Base-by-base conservation (phyloP, 2,113 vertebrate species). In the Malurus elegans region DNA sequence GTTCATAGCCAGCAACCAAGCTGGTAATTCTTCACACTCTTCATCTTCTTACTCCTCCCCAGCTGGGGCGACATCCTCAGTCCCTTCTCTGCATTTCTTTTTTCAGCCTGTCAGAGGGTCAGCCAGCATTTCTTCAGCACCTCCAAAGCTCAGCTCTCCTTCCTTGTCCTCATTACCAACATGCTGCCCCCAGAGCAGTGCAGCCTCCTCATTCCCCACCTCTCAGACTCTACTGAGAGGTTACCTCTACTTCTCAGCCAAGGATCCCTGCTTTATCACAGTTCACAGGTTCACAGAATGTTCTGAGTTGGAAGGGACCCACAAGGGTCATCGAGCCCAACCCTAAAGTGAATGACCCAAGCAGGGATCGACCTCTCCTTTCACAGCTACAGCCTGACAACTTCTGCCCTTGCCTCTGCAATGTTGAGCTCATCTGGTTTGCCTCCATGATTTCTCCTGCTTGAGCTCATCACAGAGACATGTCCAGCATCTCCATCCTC, bases 381-480 rank as follows among this genome's bases (percentile, higher is more conserved):
- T 44, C 8, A 0, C 14, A 74, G 40, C 20, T n/a, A 14, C 15
- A 18, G 48, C 42, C 14, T 76, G 21, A 42, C 34, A 12, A 23
- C 45, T 93, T 45, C 64, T 36, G 14, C 14, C 9, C 38, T 23
- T 26, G 13, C 24, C 31, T 58, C 18, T 75, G n/a, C 36, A 42
- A 18, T 18, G n/a, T 53, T 28, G 15, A 14, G 14, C 5, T 72
- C 14, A 64, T 62, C 50, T 4, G 1, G 12, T 36, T 48, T 60
- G 47, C 67, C 40, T 65, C n/a, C 45, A 29, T 16, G 16, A 45
- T 24, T 53, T 61, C 79, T 79, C 45, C 53, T 36, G 21, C 9
- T 12, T 0, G 0, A 76, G 24, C 4, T 67, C 12, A 15, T 28
- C 2, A 0, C 32, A 15, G 23, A 25, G 4, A 0, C 9, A 32